These are phyloP conservation scores for Colaptes auratus DNA, from an alignment of 2,113 vertebrate species.

Conservation along the genomic window DNA sequence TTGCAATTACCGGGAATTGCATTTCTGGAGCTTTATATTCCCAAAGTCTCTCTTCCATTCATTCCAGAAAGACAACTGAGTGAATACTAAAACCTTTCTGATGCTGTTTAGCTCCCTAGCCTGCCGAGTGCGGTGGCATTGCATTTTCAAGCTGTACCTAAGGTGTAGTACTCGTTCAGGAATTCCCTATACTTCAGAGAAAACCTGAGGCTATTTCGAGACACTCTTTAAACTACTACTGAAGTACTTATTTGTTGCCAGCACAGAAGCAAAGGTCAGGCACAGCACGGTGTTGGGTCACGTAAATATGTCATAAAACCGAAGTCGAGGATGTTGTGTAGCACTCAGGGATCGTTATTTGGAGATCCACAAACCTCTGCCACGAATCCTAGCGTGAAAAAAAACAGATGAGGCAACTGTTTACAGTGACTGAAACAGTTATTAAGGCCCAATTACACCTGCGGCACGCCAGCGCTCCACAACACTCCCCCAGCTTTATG, in stretches of 20 bases:
- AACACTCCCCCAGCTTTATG: background rate
- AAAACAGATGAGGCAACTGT: background rate
- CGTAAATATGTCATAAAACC: accelerated
- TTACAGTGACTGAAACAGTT: background rate
- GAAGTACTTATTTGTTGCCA: background rate
- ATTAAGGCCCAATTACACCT: background rate
- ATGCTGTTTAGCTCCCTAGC: background rate
- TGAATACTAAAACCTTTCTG: background rate
- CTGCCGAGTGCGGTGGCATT: accelerated
- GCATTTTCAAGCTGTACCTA: background rate
- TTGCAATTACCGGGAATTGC: accelerated
- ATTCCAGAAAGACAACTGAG: background rate
- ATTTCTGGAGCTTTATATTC: background rate
- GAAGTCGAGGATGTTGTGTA: accelerated
- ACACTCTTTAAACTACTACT: accelerated
- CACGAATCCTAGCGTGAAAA: accelerated
- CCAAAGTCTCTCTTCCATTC: accelerated
- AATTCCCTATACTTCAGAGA: background rate
- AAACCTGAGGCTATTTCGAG: accelerated
- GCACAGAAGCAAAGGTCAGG: accelerated
- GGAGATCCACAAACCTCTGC: too few species aligned
- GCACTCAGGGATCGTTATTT: accelerated
- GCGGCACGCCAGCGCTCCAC: background rate
- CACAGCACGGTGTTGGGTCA: accelerated
- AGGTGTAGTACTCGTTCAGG: accelerated